These are phyloP conservation scores for Drosophila setifemur DNA, from an alignment of 1,140 invertebrate genomes.

Conservation along the genomic window DNA sequence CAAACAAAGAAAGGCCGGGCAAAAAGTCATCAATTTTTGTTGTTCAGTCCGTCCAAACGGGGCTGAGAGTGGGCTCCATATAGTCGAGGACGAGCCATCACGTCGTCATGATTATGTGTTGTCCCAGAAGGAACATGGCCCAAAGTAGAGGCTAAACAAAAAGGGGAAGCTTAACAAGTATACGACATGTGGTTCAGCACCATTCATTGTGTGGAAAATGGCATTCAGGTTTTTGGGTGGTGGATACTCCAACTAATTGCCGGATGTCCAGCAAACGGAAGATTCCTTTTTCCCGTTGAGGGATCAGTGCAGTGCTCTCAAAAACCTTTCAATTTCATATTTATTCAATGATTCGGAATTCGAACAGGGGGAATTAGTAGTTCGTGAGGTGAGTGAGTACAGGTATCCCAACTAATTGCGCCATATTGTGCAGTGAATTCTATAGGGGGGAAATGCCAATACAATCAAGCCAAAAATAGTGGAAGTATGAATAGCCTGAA, in stretches of 20 bases:
- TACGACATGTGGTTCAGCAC: constrained; percentile 62
- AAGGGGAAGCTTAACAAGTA: constrained; percentile 48
- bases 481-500: constrained; percentile 8
- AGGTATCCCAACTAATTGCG: constrained; percentile 60
- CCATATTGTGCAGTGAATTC: constrained; percentile 56
- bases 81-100: constrained; percentile 24
- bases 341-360: constrained; percentile 58
- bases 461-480: constrained; percentile 44
- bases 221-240: constrained; percentile 12
- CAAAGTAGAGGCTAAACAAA: constrained; percentile 11
- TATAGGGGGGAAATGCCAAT: constrained; percentile 64
- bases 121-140: not conserved
- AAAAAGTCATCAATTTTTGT: constrained; percentile 44
- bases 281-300: constrained; percentile 2
- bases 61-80: not conserved
- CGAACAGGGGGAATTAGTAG: not conserved
- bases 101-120: constrained; percentile 31
- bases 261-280: constrained; percentile 61
- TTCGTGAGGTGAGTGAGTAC: not conserved
- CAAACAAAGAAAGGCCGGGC: constrained; percentile 3
- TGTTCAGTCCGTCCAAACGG: not conserved
- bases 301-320: constrained; percentile 1
- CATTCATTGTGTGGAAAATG: constrained; percentile 40
- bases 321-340: constrained; percentile 67
- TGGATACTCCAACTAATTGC: constrained; percentile 56